A percentile compares a stretch with the other conserved stretches of the same genome.
These are phyloP conservation scores for Aphidius ervi DNA, from an alignment of 1,140 invertebrate species.

Conservation along the genomic window DNA sequence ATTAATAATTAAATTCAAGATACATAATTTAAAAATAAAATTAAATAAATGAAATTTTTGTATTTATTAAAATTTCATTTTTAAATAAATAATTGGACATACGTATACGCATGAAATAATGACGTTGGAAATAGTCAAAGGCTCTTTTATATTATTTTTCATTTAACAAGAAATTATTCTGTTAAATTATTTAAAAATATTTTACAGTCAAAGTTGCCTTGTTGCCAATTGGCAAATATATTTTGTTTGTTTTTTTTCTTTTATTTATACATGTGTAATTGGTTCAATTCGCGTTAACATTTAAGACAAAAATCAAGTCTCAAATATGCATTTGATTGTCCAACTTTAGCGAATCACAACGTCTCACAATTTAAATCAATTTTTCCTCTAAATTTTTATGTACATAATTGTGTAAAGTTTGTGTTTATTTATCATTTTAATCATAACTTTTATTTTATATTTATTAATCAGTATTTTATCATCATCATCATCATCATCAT, in stretches of 20 bases:
- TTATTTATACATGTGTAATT: neutral
- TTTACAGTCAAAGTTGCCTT: slow-evolving; percentile 24
- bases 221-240: slow-evolving; percentile 15
- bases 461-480: no score
- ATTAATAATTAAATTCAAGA: neutral
- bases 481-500: no score
- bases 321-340: slow-evolving; percentile 22
- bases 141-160: no score
- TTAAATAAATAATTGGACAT: slow-evolving; percentile 7
- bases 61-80: no score
- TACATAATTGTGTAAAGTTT: slow-evolving; percentile 32
- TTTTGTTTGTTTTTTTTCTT: neutral
- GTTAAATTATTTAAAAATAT: slow-evolving; percentile 9
- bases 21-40: neutral
- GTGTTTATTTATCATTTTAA: neutral
- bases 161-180: no score
- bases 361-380: slow-evolving; percentile 15
- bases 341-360: slow-evolving; percentile 23
- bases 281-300: slow-evolving; percentile 16
- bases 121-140: no score
- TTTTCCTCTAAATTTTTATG: slow-evolving; percentile 23
- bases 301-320: slow-evolving; percentile 15
- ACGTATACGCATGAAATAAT: no score
- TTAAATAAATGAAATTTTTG: neutral
- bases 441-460: neutral